Conservation (phyloP, 2,797 vertebrate species). For the Antrozous pallidus region DNA sequence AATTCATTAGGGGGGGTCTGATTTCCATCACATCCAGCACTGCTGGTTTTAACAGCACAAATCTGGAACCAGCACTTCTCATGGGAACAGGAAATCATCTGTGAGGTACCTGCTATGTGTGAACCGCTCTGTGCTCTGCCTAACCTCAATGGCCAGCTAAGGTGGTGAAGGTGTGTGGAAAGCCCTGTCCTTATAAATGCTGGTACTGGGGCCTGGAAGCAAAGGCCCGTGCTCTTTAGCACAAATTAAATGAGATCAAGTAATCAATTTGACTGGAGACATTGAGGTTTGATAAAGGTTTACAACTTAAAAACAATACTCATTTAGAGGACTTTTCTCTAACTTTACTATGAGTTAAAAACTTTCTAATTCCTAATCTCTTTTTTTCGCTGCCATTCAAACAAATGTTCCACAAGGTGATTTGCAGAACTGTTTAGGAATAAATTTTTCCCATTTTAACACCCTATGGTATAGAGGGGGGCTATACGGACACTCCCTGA, state of each 20-base stretch:
- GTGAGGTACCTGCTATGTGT: background rate
- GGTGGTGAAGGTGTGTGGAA: background rate
- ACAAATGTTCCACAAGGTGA: background rate
- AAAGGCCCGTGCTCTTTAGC: background rate
- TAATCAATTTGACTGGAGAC: background rate
- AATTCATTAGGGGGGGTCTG: slow-evolving; percentile 18
- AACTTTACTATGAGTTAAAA: background rate
- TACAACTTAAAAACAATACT: background rate
- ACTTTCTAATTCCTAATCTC: background rate
- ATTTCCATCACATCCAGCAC: background rate
- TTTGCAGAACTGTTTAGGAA: background rate
- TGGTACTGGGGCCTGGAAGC: background rate
- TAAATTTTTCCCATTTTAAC: fast-evolving
- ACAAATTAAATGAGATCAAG: slow-evolving; percentile 14
- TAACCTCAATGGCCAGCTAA: background rate
- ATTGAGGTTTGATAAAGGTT: background rate
- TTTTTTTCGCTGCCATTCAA: background rate
- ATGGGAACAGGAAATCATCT: background rate
- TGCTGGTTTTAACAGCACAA: slow-evolving; percentile 11
- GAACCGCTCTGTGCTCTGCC: background rate
- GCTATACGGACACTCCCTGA: fast-evolving
- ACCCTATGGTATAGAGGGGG: too few species aligned
- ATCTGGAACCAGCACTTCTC: background rate
- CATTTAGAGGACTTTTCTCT: background rate
- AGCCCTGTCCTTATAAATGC: background rate